These are phyloP conservation scores for Oplegnathus fasciatus DNA, from an alignment of 2,113 vertebrate species.

Conservation along the genomic window DNA sequence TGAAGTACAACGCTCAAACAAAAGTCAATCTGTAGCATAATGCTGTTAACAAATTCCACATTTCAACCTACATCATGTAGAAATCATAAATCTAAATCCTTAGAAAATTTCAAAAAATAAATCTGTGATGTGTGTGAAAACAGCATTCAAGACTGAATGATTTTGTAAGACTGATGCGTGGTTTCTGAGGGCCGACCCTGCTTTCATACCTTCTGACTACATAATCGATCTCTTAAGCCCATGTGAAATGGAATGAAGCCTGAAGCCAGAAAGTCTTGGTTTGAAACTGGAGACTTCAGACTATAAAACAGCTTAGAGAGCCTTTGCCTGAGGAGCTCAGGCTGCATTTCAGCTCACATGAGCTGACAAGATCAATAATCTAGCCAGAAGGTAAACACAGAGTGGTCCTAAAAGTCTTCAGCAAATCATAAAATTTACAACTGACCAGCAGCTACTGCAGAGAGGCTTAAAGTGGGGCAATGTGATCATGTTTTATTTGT, in stretches of 20 bases:
- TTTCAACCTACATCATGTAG: no score
- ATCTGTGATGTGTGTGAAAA: not conserved
- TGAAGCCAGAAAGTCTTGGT: slow-evolving; percentile 5
- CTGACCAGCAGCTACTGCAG: not conserved
- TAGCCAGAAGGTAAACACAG: slow-evolving; percentile 15
- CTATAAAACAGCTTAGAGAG: slow-evolving; percentile 21
- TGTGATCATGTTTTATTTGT: slow-evolving; percentile 4
- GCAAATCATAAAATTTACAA: slow-evolving; percentile 16
- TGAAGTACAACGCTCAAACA: no score
- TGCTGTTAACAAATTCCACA: no score
- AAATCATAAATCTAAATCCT: not conserved
- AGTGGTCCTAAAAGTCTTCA: slow-evolving; percentile 15
- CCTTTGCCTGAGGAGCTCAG: slow-evolving; percentile 7
- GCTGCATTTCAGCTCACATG: slow-evolving; percentile 8
- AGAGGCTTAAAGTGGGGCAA: not conserved
- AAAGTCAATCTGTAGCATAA: no score
- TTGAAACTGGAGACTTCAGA: slow-evolving; percentile 2
- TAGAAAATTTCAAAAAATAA: not conserved
- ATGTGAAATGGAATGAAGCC: slow-evolving; percentile 9
- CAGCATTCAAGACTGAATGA: not conserved
- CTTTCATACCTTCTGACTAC: slow-evolving; percentile 10
- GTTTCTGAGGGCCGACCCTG: not conserved
- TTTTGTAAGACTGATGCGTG: not conserved
- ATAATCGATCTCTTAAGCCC: slow-evolving; percentile 11
- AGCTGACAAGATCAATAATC: slow-evolving; percentile 29